A percentile compares a stretch with the other conserved stretches of the same genome.
Conservation (phyloP, 2,797 vertebrate species). For the Amblyraja radiata region DNA sequence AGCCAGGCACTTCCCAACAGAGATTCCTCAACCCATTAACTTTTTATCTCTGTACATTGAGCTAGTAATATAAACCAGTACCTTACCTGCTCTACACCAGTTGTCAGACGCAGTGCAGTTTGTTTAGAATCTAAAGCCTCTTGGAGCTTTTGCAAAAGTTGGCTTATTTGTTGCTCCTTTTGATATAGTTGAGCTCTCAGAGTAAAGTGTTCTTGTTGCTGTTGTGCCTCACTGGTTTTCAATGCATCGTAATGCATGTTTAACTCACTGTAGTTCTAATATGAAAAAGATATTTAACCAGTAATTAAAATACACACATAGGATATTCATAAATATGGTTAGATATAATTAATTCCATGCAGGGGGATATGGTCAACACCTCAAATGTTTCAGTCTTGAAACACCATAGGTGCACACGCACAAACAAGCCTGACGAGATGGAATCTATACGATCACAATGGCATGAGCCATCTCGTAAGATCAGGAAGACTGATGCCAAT, state of each 20-base stretch:
- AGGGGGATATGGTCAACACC: background rate
- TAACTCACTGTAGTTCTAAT: slow-evolving; percentile 79
- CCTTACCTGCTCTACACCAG: slow-evolving; percentile 61
- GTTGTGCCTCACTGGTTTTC: slow-evolving; percentile 66
- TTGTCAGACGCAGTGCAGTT: slow-evolving; percentile 54
- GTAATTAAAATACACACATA: slow-evolving; percentile 40
- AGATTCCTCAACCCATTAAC: background rate
- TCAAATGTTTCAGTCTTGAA: background rate
- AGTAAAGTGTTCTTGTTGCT: slow-evolving; percentile 64
- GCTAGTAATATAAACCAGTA: background rate
- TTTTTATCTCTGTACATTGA: background rate
- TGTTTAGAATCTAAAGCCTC: slow-evolving; percentile 46
- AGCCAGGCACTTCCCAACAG: too few species aligned
- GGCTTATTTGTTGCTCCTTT: slow-evolving; percentile 67
- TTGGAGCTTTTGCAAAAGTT: slow-evolving; percentile 68
- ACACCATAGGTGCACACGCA: background rate
- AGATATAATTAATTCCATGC: slow-evolving; percentile 38
- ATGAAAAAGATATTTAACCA: slow-evolving; percentile 40
- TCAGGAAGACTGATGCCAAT: background rate
- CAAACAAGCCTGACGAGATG: background rate
- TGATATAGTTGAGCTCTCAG: slow-evolving; percentile 65
- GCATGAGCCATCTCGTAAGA: background rate
- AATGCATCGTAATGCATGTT: slow-evolving; percentile 74
- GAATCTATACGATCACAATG: background rate
- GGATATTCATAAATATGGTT: background rate